Base-by-base conservation (phyloP, 2,888 invertebrate species). In the Agrypnus murinus region DNA sequence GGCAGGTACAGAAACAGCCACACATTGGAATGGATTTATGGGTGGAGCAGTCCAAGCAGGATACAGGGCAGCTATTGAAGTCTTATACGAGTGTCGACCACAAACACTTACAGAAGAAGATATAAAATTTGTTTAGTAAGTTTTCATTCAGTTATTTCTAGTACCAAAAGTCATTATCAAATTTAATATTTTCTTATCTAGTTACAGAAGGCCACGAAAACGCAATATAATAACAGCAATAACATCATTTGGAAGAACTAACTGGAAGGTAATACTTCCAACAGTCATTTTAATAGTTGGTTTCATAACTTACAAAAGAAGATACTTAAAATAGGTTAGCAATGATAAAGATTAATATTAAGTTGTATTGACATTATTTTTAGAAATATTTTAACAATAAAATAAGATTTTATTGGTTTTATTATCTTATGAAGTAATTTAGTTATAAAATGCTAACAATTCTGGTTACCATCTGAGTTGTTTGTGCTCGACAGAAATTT, bases 41-140 rank as follows among this genome's bases (percentile, higher is more conserved):
- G 76, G 77, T 10, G 83, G 83, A 5, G 83, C 81, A 6, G 76
- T 81, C 15, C 74, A 79, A 67, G 74, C 82, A 1, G 83, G 83
- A 31, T 72, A 76, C 36, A 65, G 79, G 58, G 80, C 80, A 1
- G 82, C 81, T n/a, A 50, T 81, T 25, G 77, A 82, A 74, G 78
- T 79, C 40, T 71, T 83, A 2, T 81, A 79, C 45, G 77, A 80
- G 12, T 62, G 80, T 12, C 66, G 82, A 53, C 83, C 83, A 0
- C 77, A 79, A 45, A 38, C 68, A n/a, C 43, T 82, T 38, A 75
- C 73, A 12, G 31, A 64, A 9, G 68, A 72, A 6, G 81, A 81
- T 57, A 74, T 77, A 58, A 15, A 38, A 15, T 63, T 73, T 19
- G 48, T 78, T 15, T 50, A 59, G 77, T 74, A 79, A 79, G 72